These are phyloP conservation scores for Mesochorus sp. DNA, from an alignment of 2,888 invertebrate genomes.

Conservation along the genomic window DNA sequence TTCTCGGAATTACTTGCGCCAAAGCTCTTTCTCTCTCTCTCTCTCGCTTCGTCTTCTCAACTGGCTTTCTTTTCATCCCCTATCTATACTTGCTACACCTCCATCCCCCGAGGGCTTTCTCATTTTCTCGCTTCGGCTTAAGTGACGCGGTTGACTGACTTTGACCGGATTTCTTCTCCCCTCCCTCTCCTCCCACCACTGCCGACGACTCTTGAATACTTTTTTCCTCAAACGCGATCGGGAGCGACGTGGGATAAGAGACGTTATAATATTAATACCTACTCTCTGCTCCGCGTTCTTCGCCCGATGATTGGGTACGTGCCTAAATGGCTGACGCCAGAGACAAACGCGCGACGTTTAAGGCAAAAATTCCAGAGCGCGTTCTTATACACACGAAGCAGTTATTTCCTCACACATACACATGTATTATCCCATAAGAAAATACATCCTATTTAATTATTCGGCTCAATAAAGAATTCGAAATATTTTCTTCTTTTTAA, in stretches of 20 bases:
- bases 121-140: slow-evolving; percentile 57
- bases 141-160: slow-evolving; percentile 58
- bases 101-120: slow-evolving; percentile 33
- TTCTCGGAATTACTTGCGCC: slow-evolving; percentile 52
- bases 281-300: slow-evolving; percentile 39
- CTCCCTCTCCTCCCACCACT: background rate
- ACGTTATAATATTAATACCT: slow-evolving; percentile 59
- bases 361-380: slow-evolving; percentile 25
- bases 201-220: slow-evolving; percentile 55
- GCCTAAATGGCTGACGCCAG: slow-evolving; percentile 61
- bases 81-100: slow-evolving; percentile 18
- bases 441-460: slow-evolving; percentile 16
- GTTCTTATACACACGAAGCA: background rate
- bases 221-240: slow-evolving; percentile 60
- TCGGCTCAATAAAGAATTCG: slow-evolving; percentile 37
- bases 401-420: slow-evolving; percentile 15
- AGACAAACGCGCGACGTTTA: slow-evolving; percentile 46
- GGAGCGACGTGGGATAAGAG: slow-evolving; percentile 34
- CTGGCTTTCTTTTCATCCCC: slow-evolving; percentile 23
- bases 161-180: slow-evolving; percentile 19
- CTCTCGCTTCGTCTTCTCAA: too few relatives aligned
- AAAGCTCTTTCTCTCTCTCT: slow-evolving; percentile 34
- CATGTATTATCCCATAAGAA: background rate
- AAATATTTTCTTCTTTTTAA: slow-evolving; percentile 19
- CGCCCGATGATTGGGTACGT: slow-evolving; percentile 57